Evolutionary conservation across 2,888 invertebrate genomes (phyloP).

Genomic region (Phyto melanocephala): DNA sequence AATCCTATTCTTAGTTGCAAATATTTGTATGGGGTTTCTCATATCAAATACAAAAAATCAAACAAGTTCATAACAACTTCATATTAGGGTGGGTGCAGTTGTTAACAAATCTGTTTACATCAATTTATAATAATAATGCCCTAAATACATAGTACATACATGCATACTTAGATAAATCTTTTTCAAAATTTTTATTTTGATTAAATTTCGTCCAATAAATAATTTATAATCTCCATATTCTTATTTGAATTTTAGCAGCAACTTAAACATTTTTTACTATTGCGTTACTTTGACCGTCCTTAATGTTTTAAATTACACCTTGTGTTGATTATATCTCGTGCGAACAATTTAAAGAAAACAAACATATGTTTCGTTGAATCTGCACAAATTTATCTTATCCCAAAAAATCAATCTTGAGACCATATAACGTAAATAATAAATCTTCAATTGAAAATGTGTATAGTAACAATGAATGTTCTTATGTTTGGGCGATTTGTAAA

Average conservation of each 20-base stretch:
- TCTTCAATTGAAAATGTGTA: not conserved
- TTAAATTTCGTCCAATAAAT: too few relatives aligned
- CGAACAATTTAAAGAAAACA: constrained; percentile 30
- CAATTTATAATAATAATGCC: too few relatives aligned
- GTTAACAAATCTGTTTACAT: too few relatives aligned
- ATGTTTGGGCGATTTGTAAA: too few relatives aligned
- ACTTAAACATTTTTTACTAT: too few relatives aligned
- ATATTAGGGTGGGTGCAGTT: not conserved
- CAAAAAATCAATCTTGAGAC: not conserved
- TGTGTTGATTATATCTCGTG: constrained; percentile 32
- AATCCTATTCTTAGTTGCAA: not conserved
- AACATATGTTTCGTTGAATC: constrained; percentile 35
- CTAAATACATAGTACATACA: not conserved
- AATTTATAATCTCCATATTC: too few relatives aligned
- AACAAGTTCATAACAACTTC: too few relatives aligned
- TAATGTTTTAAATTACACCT: too few relatives aligned
- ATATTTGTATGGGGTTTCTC: constrained; percentile 10
- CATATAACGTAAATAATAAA: not conserved
- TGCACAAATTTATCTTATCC: not conserved
- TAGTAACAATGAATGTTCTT: too few relatives aligned
- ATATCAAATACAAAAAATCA: constrained; percentile 20
- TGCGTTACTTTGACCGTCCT: too few relatives aligned
- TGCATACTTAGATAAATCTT: not conserved
- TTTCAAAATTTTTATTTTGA: too few relatives aligned
- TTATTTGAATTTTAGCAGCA: too few relatives aligned